phyloP scores from a whole-genome alignment of 1,140 invertebrate species.

The Hirudo medicinalis region DNA sequence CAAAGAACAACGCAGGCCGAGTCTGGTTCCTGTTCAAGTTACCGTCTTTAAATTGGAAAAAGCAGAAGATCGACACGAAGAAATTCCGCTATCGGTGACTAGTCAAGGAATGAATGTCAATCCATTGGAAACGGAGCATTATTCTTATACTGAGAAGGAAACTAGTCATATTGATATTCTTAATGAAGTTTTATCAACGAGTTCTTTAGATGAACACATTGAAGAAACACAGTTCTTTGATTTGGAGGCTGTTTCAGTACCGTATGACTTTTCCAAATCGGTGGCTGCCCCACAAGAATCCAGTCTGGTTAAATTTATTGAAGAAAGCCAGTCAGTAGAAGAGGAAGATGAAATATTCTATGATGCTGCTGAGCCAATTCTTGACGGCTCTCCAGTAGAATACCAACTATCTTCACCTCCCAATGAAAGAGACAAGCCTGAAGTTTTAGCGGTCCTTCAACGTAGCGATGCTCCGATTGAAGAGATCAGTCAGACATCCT shows the following conservation, averaged over 20 bases:
- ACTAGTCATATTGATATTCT: neutral
- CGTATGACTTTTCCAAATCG: slow-evolving; percentile 21
- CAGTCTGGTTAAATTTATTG: slow-evolving; percentile 13
- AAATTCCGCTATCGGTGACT: slow-evolving; percentile 16
- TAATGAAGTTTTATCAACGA: slow-evolving; percentile 16
- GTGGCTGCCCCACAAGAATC: slow-evolving; percentile 20
- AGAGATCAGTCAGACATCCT: slow-evolving; percentile 11
- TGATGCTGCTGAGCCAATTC: slow-evolving; percentile 19
- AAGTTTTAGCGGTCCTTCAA: slow-evolving; percentile 15
- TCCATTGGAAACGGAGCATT: slow-evolving; percentile 3
- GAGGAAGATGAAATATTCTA: slow-evolving; percentile 23
- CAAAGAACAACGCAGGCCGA: slow-evolving; percentile 7
- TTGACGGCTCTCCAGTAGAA: slow-evolving; percentile 5
- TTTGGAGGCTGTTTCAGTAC: slow-evolving; percentile 20
- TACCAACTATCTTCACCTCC: slow-evolving; percentile 13
- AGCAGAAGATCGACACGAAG: slow-evolving; percentile 16
- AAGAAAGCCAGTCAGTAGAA: slow-evolving; percentile 22
- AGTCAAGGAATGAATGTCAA: slow-evolving; percentile 8
- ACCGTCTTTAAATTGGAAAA: slow-evolving; percentile 25
- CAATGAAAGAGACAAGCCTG: slow-evolving; percentile 11
- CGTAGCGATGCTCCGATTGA: slow-evolving; percentile 1
- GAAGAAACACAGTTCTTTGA: slow-evolving; percentile 21
- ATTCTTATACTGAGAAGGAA: neutral
- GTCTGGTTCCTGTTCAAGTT: slow-evolving; percentile 25
- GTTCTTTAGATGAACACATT: slow-evolving; percentile 21